Percentiles rank a stretch among this genome's conserved stretches.
Conservation (phyloP, 2,113 vertebrate genomes). For the Numida meleagris region DNA sequence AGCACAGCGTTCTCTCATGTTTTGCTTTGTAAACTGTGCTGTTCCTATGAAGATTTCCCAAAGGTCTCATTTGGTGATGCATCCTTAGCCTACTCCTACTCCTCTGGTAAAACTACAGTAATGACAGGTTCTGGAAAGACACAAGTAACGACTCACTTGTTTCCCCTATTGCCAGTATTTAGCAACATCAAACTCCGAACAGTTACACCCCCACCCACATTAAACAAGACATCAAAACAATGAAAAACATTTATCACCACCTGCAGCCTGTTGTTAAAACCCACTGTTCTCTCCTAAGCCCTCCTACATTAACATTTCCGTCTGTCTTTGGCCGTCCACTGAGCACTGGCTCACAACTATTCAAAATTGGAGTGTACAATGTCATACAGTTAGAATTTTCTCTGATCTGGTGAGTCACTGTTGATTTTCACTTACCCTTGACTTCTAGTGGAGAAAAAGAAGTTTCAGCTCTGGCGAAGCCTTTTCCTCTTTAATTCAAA, state of each 20-base stretch:
- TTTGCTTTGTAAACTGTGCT: not conserved
- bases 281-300: not conserved
- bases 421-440: not conserved
- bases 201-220: not conserved
- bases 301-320: not conserved
- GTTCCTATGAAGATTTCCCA: not conserved
- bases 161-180: not conserved
- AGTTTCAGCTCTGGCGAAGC: not conserved
- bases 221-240: not conserved
- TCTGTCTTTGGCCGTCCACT: not conserved
- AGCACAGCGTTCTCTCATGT: not conserved
- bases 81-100: not conserved
- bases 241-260: not conserved
- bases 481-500: slow-evolving; percentile 2
- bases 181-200: not conserved
- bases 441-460: not conserved
- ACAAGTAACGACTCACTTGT: not conserved
- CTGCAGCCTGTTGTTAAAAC: not conserved
- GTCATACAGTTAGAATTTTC: not conserved
- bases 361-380: not conserved
- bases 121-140: not conserved
- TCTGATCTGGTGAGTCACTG: not conserved
- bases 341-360: not conserved
- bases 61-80: not conserved
- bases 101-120: not conserved